Conservation (phyloP, 1,140 invertebrate genomes). For the Zeugodacus cucurbitae region DNA sequence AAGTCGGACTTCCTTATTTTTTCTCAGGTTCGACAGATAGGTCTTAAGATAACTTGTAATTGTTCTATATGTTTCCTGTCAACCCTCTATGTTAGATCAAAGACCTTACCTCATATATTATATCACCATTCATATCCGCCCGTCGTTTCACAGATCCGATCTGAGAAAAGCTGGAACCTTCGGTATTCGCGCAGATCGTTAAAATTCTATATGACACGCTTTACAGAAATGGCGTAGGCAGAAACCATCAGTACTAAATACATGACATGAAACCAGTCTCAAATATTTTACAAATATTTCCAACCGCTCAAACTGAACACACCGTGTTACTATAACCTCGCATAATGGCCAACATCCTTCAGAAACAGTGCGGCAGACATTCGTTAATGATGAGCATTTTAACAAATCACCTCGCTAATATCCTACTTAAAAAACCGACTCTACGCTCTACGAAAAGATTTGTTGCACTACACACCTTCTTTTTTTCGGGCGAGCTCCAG, state of each 20-base stretch:
- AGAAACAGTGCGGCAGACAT: not conserved
- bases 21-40: too few relatives aligned
- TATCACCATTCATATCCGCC: too few relatives aligned
- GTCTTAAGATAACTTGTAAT: too few relatives aligned
- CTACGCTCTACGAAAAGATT: not conserved
- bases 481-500: not conserved
- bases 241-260: not conserved
- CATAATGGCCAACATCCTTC: not conserved
- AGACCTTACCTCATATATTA: too few relatives aligned
- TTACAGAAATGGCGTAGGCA: too few relatives aligned
- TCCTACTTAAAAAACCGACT: slow-evolving; percentile 13
- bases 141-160: too few relatives aligned
- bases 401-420: slow-evolving; percentile 37
- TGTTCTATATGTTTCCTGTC: too few relatives aligned
- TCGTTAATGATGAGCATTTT: slow-evolving; percentile 24
- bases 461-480: not conserved
- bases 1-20: too few relatives aligned
- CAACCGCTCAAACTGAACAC: not conserved
- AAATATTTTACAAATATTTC: not conserved
- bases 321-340: not conserved
- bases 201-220: too few relatives aligned
- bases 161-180: too few relatives aligned
- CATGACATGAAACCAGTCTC: not conserved
- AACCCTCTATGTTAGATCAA: too few relatives aligned
- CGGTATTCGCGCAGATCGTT: too few relatives aligned